Base-by-base conservation (phyloP, 1,140 invertebrate species). In the Augochlora pura region DNA sequence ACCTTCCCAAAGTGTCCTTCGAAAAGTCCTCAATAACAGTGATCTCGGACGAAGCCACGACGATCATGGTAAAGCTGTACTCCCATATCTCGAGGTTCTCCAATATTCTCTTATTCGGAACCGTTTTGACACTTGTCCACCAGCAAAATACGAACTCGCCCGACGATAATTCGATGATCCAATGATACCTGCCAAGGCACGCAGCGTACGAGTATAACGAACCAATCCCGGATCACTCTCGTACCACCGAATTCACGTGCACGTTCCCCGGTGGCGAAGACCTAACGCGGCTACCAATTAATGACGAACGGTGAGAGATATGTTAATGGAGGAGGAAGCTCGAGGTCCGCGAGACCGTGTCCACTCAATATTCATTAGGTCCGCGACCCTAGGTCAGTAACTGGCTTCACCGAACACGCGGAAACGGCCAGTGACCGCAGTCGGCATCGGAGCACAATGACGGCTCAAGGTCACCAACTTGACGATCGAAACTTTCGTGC, bases 1-100 rank as follows among this genome's bases (percentile, higher is more conserved):
- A 93, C 92, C 92, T 92, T 87, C 91, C 91, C 65, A 92, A 88
- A 0, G 91, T 92, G 71, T 93, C 92, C 81, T 88, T 92, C 16
- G 92, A 89, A 63, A 90, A 90, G 85, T 93, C 92, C 82, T 92
- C 92, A 89, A 91, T 75, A 25, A 90, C 88, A 18, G 91, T 76
- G 38, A 90, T 86, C 70, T 89, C 88, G 80, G 91, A 90, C 82
- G 92, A 91, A 71, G 91, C 90, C 81, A 91, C 91, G 46, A 93
- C 90, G 85, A 93, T 91, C 92, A 93, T 93, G 84, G 66, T 92
- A 81, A 84, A 71, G 75, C 77, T 77, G 63, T 77, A 86, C 80
- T 90, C 83, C 88, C 89, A 90, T 89, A 89, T 88, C 88, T 86
- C 74, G 79, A 21, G 8, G n/a, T 14, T 74, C 12, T 54, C 14